Conservation (phyloP, 1,140 invertebrate genomes). For the Heliconius himera region DNA sequence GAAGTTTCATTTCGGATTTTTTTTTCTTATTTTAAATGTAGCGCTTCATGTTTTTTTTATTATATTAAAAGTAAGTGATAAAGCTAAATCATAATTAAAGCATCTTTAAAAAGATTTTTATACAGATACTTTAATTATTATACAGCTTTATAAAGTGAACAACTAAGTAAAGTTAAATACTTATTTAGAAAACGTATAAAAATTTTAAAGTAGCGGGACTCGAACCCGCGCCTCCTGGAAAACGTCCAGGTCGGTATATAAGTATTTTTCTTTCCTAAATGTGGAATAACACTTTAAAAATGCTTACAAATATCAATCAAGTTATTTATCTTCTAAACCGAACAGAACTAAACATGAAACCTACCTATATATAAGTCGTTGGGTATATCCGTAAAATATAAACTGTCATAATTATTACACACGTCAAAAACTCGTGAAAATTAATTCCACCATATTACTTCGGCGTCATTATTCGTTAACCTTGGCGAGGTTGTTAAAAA, state of each 20-base stretch:
- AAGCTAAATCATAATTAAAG: background rate
- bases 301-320: background rate
- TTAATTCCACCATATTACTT: constrained; percentile 25
- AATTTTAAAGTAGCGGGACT: too few species aligned
- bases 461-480: constrained; percentile 38
- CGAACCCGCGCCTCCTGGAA: too few species aligned
- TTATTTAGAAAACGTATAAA: too few species aligned
- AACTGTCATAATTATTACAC: constrained; percentile 18
- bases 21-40: background rate
- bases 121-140: too few species aligned
- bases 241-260: too few species aligned
- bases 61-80: background rate
- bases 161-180: too few species aligned
- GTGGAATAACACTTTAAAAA: too few species aligned
- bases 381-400: background rate
- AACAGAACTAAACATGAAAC: too few species aligned
- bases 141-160: background rate
- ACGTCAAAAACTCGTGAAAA: constrained; percentile 9
- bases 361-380: too few species aligned
- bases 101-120: too few species aligned
- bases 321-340: background rate
- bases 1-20: too few species aligned
- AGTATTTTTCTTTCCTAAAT: too few species aligned
- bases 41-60: background rate
- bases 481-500: constrained; percentile 68